These are phyloP conservation scores for Lampris megalopsis DNA, from an alignment of 2,113 vertebrate genomes.

Conservation along the genomic window DNA sequence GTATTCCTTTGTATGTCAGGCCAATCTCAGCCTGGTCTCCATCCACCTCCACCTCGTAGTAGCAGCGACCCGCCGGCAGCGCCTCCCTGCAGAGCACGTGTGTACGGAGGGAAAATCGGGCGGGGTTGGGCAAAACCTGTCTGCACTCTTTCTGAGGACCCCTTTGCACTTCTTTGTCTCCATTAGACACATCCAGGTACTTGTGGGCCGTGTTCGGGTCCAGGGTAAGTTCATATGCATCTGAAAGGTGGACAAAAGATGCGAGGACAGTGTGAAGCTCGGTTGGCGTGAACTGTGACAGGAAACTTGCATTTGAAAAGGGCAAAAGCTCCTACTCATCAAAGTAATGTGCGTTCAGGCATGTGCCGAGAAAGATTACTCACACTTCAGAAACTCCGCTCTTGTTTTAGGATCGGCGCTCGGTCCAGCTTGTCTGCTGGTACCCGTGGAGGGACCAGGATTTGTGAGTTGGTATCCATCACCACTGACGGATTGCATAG, in stretches of 20 bases:
- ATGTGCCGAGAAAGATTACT: conserved; percentile 8
- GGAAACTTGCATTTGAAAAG: too few species aligned
- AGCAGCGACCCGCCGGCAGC: conserved; percentile 57
- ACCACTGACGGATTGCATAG: too few species aligned
- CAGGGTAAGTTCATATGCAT: conserved; percentile 62
- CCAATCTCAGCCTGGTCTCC: conserved; percentile 66
- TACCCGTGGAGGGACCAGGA: conserved; percentile 10
- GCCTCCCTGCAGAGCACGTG: conserved; percentile 71
- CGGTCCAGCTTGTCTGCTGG: background rate
- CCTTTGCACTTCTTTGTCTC: conserved; percentile 36
- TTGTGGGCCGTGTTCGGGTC: conserved; percentile 57
- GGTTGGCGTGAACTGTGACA: too few species aligned
- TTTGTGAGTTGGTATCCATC: too few species aligned
- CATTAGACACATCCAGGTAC: conserved; percentile 47
- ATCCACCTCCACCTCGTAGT: conserved; percentile 70
- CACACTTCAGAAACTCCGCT: conserved; percentile 67
- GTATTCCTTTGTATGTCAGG: conserved; percentile 63
- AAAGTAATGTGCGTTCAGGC: background rate
- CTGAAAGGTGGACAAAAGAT: conserved; percentile 36
- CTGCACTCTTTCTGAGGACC: background rate
- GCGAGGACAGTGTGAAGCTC: background rate
- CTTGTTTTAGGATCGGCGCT: conserved; percentile 53
- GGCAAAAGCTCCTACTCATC: too few species aligned
- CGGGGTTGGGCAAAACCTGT: background rate
- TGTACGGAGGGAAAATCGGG: conserved; percentile 45